These are phyloP conservation scores for Zhengitettix transpicula DNA, from an alignment of 2,888 invertebrate genomes.

Conservation along the genomic window DNA sequence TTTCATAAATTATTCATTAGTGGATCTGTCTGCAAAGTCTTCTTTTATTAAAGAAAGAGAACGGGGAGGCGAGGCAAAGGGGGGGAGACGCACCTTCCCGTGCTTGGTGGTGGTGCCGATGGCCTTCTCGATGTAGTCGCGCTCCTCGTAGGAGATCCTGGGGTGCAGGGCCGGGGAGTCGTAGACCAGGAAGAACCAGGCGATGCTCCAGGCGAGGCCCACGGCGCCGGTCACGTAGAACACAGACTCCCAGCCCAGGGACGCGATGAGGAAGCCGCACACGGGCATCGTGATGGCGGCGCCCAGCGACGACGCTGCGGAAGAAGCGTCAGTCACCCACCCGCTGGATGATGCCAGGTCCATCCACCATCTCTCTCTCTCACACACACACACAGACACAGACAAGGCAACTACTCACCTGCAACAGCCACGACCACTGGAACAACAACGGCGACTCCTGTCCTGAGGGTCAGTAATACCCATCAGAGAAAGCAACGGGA, in stretches of 20 bases:
- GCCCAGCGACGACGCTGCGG: constrained; percentile 68
- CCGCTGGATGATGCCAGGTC: too few relatives aligned
- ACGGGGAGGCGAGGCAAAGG: too few relatives aligned
- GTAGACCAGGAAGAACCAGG: constrained; percentile 65
- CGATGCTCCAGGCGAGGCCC: constrained; percentile 62
- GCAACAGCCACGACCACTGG: too few relatives aligned
- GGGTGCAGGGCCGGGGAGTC: constrained; percentile 73
- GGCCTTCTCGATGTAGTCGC: constrained; percentile 51
- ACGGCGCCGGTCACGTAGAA: constrained; percentile 72
- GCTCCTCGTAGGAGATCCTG: constrained; percentile 55
- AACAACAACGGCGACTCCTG: too few relatives aligned
- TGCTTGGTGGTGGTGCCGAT: constrained; percentile 35
- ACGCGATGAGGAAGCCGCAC: constrained; percentile 63
- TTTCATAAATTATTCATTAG: too few relatives aligned
- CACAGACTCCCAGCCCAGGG: constrained; percentile 74
- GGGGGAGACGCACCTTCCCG: constrained; percentile 17
- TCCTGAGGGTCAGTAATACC: too few relatives aligned
- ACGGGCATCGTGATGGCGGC: constrained; percentile 82
- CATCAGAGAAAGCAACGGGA: too few relatives aligned
- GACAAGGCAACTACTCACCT: too few relatives aligned
- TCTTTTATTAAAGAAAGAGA: too few relatives aligned
- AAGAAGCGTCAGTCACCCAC: constrained; percentile 2
- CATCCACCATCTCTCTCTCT: too few relatives aligned
- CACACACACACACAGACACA: too few relatives aligned
- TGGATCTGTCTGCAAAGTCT: too few relatives aligned